A percentile compares a stretch with the other conserved stretches of the same genome.
Evolutionary conservation across 37 sponge, comb jelly and placozoan species (phyloP).

Genomic region (Aplysina aerophoba): DNA sequence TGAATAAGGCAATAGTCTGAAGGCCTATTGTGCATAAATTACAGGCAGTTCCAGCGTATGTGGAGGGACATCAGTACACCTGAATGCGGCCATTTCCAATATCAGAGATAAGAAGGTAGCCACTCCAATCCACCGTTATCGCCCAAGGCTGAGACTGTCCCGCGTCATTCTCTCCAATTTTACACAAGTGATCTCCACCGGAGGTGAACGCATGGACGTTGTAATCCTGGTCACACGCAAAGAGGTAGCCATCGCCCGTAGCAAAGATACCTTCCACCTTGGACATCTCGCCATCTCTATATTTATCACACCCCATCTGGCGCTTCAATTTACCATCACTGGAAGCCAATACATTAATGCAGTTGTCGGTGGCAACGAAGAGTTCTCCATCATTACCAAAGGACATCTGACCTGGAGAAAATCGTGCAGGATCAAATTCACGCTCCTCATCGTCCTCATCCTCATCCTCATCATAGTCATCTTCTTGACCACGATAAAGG

Average conservation of each 20-base stretch:
- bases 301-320: neutral
- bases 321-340: neutral
- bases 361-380: conserved; percentile 13
- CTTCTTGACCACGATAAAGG: neutral
- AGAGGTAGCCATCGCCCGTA: conserved; percentile 15
- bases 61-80: neutral
- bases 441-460: neutral
- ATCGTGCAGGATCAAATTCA: neutral
- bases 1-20: too few species aligned
- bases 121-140: neutral
- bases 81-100: neutral
- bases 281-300: conserved; percentile 5
- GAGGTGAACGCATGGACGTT: neutral
- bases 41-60: too few species aligned
- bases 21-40: too few species aligned
- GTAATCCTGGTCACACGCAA: conserved; percentile 6
- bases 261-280: conserved; percentile 20
- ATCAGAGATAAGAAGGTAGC: neutral
- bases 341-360: conserved; percentile 6
- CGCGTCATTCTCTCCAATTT: too few species aligned
- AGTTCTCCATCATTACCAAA: conserved; percentile 10
- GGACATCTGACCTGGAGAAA: neutral
- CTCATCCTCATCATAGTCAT: conserved; percentile 14
- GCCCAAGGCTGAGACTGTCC: conserved; percentile 8
- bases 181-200: neutral